Conservation (phyloP, 2,888 invertebrate species). For the Drosophila cognata region DNA sequence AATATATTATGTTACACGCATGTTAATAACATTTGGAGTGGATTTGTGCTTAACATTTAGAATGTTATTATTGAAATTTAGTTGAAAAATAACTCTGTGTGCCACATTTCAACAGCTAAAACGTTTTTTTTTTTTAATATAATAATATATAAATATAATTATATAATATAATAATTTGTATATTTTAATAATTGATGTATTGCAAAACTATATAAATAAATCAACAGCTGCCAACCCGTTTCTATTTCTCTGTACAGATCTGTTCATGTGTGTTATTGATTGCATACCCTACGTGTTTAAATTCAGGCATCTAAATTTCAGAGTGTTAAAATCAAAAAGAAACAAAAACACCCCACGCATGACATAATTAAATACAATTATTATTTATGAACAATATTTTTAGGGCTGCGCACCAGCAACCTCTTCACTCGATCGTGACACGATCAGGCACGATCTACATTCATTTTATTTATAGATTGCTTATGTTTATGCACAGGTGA, state of each 20-base stretch:
- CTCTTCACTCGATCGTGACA: neutral
- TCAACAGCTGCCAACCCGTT: neutral
- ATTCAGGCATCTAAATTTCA: neutral
- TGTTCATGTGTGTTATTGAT: neutral
- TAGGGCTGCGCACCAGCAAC: neutral
- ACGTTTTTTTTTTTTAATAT: neutral
- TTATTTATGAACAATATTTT: neutral
- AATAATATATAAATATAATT: no score
- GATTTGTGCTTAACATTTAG: neutral
- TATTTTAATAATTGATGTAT: neutral
- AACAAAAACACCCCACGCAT: neutral
- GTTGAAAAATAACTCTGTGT: neutral
- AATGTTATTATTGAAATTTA: neutral
- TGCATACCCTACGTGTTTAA: neutral
- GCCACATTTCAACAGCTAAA: neutral
- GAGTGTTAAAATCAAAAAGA: neutral
- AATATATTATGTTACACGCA: neutral
- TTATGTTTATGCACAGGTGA: neutral
- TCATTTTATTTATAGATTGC: neutral
- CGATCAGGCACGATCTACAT: neutral
- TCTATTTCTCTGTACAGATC: neutral
- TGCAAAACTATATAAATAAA: neutral
- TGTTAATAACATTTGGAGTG: neutral
- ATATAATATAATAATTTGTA: neutral
- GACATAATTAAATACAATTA: neutral